Percentiles rank a stretch among this genome's conserved stretches.
Evolutionary conservation across 2,888 invertebrate species (phyloP).

Genomic region (Trachelus troglodyta): DNA sequence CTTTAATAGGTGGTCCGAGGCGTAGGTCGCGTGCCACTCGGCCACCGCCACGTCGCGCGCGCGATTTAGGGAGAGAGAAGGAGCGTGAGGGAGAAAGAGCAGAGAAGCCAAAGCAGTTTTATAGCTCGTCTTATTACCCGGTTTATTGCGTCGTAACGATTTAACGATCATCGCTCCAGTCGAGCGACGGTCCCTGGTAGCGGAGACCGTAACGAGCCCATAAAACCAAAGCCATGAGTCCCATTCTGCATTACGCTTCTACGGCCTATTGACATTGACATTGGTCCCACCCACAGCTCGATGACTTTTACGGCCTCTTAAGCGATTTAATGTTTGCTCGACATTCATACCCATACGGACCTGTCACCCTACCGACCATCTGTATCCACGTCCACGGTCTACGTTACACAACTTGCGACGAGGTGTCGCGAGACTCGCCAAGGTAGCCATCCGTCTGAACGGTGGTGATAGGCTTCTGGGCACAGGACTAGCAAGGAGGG

Average conservation of each 20-base stretch:
- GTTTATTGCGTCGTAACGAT: constrained; percentile 64
- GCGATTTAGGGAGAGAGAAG: constrained; percentile 33
- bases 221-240: constrained; percentile 56
- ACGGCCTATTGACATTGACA: constrained; percentile 58
- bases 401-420: neutral
- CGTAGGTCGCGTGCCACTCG: constrained; percentile 59
- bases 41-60: constrained; percentile 45
- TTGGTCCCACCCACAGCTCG: constrained; percentile 35
- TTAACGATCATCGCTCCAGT: constrained; percentile 59
- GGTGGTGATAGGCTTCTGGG: neutral
- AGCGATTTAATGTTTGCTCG: constrained; percentile 38
- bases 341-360: constrained; percentile 9
- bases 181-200: constrained; percentile 42
- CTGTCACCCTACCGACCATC: constrained; percentile 22
- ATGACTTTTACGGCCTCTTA: constrained; percentile 58
- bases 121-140: constrained; percentile 60
- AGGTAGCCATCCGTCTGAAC: neutral
- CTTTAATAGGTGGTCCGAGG: constrained; percentile 24
- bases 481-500: neutral
- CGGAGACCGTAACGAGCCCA: constrained; percentile 51
- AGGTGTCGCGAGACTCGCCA: neutral
- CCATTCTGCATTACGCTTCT: constrained; percentile 47
- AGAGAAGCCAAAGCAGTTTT: constrained; percentile 50
- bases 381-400: constrained; percentile 16
- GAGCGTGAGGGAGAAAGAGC: neutral